Evolutionary conservation across 1,140 invertebrate genomes (phyloP), one percentile per base, ranked within the genome.

Genomic region (Antheraea pernyi): DNA sequence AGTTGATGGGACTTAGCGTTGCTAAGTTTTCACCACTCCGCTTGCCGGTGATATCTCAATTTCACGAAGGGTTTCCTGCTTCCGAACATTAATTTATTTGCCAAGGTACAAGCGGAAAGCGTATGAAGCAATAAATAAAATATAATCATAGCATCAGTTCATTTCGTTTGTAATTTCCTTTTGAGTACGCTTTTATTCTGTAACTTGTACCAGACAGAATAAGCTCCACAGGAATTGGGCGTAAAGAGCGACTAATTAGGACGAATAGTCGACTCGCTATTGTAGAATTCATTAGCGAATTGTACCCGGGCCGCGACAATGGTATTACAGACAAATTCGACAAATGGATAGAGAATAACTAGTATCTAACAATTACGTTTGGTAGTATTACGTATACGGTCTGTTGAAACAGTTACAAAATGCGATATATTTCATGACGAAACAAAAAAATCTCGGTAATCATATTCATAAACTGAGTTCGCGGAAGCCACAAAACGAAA

Each of bases 401-500:
- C 1, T 53, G 16, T 13, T 53, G 16, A 16, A 53, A 53, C 13
- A 1, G 13, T 53, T 16, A 16, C 0, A 53, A 42, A 13, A 53
- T 53, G 13, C 16, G 46, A 53, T 16, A 16, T 1, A 53, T 16
- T 1, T 13, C 11, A 8, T 9, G 71, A 65, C 61, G 36, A 79
- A 70, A 83, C 82, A 79, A 53, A 87, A 79, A 83, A 86, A 83
- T 71, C 80, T 80, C 79, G 81, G 86, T 86, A 87, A 89, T 91
- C 87, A 90, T 86, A 79, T 80, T 84, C 80, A 77, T 78, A 75
- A 89, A 87, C 79, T 75, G 82, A 90, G 84, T 92, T 90, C 89
- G 86, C 84, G 84, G 86, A 90, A 92, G 81, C 89, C 88, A 80
- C 90, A 89, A 91, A 89, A 90, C 89, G 86, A 90, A 92, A 91